phyloP scores from a whole-genome alignment of 2,113 vertebrate species.

The Cricetomys ansorgei region DNA sequence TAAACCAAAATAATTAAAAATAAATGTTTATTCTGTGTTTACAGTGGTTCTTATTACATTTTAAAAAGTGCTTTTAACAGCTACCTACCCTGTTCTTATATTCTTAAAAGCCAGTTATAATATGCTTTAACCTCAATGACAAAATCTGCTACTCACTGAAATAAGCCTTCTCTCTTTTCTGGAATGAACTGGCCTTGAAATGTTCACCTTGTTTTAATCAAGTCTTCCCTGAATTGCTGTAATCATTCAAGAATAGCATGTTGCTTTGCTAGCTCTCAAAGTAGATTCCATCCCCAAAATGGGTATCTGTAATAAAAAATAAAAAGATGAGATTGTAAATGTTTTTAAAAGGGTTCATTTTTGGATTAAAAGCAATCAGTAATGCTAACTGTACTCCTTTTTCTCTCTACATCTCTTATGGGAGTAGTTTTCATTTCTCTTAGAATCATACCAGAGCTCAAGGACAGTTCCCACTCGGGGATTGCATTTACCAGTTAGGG shows the following conservation, averaged over 20 bases:
- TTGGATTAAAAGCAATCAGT: background rate
- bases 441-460: background rate
- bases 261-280: conserved; percentile 8
- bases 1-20: conserved; percentile 59
- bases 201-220: background rate
- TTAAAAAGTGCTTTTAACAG: conserved; percentile 56
- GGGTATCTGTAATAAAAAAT: conserved; percentile 52
- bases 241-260: background rate
- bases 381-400: too few relatives aligned
- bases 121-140: background rate
- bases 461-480: background rate
- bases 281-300: background rate
- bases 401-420: background rate
- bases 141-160: background rate
- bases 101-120: background rate
- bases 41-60: conserved; percentile 17
- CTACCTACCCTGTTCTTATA: background rate
- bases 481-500: too few relatives aligned
- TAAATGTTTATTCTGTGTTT: conserved; percentile 72
- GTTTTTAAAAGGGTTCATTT: background rate
- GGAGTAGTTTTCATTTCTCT: background rate
- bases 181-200: background rate
- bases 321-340: background rate
- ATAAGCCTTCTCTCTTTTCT: background rate
- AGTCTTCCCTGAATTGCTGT: conserved; percentile 41